phyloP scores from a whole-genome alignment of 2,113 vertebrate genomes.

The Lethenteron camtschaticum region DNA sequence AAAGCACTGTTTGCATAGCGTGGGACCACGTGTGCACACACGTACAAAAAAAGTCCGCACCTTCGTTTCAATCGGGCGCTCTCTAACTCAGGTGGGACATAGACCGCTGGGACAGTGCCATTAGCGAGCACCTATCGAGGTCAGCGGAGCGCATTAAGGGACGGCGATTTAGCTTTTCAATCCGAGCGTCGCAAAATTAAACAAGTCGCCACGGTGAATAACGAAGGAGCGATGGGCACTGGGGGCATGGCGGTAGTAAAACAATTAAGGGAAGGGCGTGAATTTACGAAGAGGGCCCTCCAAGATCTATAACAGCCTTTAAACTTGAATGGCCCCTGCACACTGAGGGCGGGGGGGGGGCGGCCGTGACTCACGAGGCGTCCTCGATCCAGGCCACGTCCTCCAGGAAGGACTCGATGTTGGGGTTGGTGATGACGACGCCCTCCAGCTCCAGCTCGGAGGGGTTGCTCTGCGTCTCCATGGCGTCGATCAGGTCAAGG shows the following conservation, averaged over 20 bases:
- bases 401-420: constrained; percentile 87
- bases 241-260: not conserved
- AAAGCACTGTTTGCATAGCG: no score
- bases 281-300: no score
- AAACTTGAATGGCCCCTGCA: not conserved
- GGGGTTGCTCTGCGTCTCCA: constrained; percentile 67
- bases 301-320: not conserved
- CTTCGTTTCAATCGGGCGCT: no score
- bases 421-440: constrained; percentile 86
- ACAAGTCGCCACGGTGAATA: no score
- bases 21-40: no score
- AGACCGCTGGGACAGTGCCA: no score
- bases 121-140: no score
- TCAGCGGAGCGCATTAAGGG: no score
- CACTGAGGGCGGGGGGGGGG: not conserved
- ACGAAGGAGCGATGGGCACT: not conserved
- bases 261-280: not conserved
- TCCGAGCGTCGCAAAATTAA: no score
- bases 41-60: no score
- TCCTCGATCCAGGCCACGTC: constrained; percentile 93
- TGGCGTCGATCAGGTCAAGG: constrained; percentile 61
- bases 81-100: no score
- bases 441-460: constrained; percentile 82
- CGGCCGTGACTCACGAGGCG: constrained; percentile 44
- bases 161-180: no score